These are phyloP conservation scores for Lucinisca nassula DNA, from an alignment of 2,888 invertebrate genomes.

Conservation along the genomic window DNA sequence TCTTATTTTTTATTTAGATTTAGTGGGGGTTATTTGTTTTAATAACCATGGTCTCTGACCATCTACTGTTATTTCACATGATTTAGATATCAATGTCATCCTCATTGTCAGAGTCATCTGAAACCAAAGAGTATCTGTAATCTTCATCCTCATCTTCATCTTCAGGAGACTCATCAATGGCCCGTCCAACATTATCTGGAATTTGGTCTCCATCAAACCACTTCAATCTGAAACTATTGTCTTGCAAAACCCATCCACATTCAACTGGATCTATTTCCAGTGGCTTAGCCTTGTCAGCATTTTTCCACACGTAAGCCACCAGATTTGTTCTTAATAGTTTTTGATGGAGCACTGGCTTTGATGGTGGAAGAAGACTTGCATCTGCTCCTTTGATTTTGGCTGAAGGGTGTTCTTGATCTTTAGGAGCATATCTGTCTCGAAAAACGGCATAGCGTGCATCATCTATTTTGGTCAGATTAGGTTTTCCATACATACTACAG, in stretches of 20 bases:
- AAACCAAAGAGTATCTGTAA: background rate
- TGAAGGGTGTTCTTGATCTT: background rate
- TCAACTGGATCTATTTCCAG: background rate
- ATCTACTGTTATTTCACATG: too few relatives aligned
- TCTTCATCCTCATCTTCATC: background rate
- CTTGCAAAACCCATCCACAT: slow-evolving; percentile 1
- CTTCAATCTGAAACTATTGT: background rate
- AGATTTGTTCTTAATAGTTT: background rate
- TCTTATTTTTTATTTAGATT: too few relatives aligned
- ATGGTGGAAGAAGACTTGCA: slow-evolving; percentile 15
- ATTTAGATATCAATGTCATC: too few relatives aligned
- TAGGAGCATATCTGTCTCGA: slow-evolving; percentile 5
- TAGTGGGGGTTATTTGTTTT: too few relatives aligned
- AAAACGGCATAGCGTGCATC: slow-evolving; percentile 8
- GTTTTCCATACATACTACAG: slow-evolving; percentile 15
- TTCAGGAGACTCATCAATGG: background rate
- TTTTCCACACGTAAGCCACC: slow-evolving; percentile 14
- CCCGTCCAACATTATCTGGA: background rate
- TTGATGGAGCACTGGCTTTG: background rate
- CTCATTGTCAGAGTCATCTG: background rate
- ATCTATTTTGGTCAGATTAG: background rate
- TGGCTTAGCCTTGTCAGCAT: background rate
- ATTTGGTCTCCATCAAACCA: slow-evolving; percentile 25
- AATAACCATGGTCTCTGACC: too few relatives aligned
- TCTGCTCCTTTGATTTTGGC: slow-evolving; percentile 15